Conservation (phyloP, 2,113 vertebrate genomes). For the Pelodiscus sinensis region DNA sequence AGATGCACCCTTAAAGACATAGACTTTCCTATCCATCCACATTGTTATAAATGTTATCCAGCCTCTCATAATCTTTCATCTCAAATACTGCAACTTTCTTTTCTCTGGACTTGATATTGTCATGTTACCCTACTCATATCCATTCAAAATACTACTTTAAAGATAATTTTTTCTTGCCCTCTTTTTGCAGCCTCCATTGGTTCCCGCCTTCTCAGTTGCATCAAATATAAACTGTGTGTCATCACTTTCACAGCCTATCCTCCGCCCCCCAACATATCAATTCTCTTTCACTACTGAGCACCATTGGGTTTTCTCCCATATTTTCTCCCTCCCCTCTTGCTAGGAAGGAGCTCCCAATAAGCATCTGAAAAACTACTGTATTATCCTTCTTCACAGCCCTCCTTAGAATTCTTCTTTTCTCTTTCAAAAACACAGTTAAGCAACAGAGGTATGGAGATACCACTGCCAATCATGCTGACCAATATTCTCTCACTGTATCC, state of each 20-base stretch:
- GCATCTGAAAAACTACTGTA: neutral
- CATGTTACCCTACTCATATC: neutral
- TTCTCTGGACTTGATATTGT: neutral
- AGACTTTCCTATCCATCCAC: neutral
- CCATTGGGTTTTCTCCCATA: neutral
- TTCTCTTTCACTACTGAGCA: neutral
- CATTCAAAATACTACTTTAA: neutral
- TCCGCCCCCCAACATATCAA: neutral
- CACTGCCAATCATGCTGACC: neutral
- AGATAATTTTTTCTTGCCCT: neutral
- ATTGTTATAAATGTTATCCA: neutral
- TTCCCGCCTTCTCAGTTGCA: neutral
- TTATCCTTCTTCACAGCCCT: neutral
- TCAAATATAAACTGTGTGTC: neutral
- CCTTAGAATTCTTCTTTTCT: neutral
- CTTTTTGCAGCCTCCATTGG: neutral
- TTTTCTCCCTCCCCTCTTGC: neutral
- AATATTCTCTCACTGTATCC: neutral
- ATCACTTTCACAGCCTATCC: no score
- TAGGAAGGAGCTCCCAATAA: neutral
- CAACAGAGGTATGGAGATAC: neutral
- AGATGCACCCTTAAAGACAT: neutral
- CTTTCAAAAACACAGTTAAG: neutral
- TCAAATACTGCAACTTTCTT: neutral
- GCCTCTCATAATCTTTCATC: neutral